These are phyloP conservation scores for Matsumyia berberina DNA, from an alignment of 2,888 invertebrate species.

Conservation along the genomic window DNA sequence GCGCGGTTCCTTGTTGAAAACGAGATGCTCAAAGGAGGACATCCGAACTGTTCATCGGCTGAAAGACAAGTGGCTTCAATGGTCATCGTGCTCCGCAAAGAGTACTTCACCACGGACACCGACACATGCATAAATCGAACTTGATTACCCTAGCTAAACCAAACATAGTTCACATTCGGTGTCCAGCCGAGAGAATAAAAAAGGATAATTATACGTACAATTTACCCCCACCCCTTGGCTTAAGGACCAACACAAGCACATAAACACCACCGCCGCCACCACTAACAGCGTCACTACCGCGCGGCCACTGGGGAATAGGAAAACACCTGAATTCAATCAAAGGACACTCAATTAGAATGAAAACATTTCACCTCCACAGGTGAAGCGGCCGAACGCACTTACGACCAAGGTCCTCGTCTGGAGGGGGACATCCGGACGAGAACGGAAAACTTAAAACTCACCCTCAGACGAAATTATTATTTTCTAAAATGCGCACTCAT, in stretches of 20 bases:
- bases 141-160: conserved; percentile 48
- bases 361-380: conserved; percentile 77
- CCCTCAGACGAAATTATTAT: conserved; percentile 71
- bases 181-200: conserved; percentile 39
- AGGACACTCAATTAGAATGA: conserved; percentile 77
- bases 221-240: conserved; percentile 52
- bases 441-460: conserved; percentile 61
- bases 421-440: conserved; percentile 22
- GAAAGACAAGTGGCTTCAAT: conserved; percentile 77
- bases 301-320: conserved; percentile 47
- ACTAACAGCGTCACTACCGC: conserved; percentile 25
- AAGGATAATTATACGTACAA: conserved; percentile 68
- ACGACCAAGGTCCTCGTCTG: conserved; percentile 44
- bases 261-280: conserved; percentile 50
- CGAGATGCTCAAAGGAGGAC: conserved; percentile 66
- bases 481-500: conserved; percentile 75
- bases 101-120: conserved; percentile 51
- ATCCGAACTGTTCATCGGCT: conserved; percentile 78
- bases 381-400: conserved; percentile 69
- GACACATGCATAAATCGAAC: conserved; percentile 55
- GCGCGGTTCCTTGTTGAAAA: neutral
- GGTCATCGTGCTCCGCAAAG: conserved; percentile 69
- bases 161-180: conserved; percentile 63
- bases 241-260: conserved; percentile 63
- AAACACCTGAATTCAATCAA: conserved; percentile 79